A percentile compares a stretch with the other conserved stretches of the same genome.
These are phyloP conservation scores for Myripristis jacobus DNA, from an alignment of 2,797 vertebrate species.

Conservation along the genomic window DNA sequence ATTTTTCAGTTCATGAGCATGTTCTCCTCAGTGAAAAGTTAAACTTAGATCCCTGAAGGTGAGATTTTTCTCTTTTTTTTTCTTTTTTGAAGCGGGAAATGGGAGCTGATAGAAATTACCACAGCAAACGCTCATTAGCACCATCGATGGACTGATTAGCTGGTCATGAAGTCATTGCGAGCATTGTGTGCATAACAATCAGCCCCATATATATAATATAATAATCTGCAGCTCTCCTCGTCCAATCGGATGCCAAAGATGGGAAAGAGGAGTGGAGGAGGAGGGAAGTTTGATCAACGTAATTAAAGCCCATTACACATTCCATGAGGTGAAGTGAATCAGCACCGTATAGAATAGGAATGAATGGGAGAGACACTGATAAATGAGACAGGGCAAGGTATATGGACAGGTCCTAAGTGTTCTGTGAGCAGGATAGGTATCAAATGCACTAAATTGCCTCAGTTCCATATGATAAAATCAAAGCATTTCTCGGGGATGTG, in stretches of 20 bases:
- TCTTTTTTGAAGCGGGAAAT: constrained; percentile 55
- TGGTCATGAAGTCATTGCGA: constrained; percentile 86
- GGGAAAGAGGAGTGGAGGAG: constrained; percentile 21
- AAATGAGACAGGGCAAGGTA: constrained; percentile 39
- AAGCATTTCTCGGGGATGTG: constrained; percentile 44
- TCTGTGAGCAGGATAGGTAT: constrained; percentile 42
- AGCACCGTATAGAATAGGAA: constrained; percentile 59
- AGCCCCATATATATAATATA: too few species aligned
- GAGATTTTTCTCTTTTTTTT: constrained; percentile 21
- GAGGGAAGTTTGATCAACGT: constrained; percentile 71
- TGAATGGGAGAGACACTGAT: constrained; percentile 60
- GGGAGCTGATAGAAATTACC: constrained; percentile 83
- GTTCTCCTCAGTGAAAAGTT: constrained; percentile 11
- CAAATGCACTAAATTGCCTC: constrained; percentile 49
- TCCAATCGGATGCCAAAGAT: constrained; percentile 70
- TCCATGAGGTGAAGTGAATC: constrained; percentile 57
- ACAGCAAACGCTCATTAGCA: constrained; percentile 88
- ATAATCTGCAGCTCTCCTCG: constrained; percentile 77
- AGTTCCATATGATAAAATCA: constrained; percentile 47
- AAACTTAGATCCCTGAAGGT: constrained; percentile 13
- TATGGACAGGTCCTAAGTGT: constrained; percentile 43
- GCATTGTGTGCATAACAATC: constrained; percentile 92
- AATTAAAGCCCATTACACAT: constrained; percentile 80
- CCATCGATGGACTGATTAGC: constrained; percentile 91
- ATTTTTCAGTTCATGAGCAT: constrained; percentile 1